Evolutionary conservation across 2,888 invertebrate species (phyloP).

Genomic region (Xylocampa areola): DNA sequence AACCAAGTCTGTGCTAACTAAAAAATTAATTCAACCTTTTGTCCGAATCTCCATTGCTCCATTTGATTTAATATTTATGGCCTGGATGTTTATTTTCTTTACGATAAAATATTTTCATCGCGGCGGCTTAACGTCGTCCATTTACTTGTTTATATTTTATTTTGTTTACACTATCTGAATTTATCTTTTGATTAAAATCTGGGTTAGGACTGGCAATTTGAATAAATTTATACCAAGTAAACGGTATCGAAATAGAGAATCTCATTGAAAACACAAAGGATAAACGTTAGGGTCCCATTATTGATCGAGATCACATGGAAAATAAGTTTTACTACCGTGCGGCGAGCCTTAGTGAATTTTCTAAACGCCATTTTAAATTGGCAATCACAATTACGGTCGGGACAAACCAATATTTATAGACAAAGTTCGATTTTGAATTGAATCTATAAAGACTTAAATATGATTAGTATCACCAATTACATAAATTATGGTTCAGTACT

Average conservation of each 20-base stretch:
- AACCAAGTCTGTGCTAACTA: conserved; percentile 4
- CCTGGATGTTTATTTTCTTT: conserved; percentile 17
- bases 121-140: conserved; percentile 20
- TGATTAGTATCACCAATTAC: conserved; percentile 28
- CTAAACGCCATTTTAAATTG: conserved; percentile 56
- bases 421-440: conserved; percentile 42
- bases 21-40: conserved; percentile 1
- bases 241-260: conserved; percentile 56
- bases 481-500: conserved; percentile 36
- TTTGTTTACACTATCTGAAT: conserved; percentile 49
- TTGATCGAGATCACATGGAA: conserved; percentile 48
- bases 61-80: conserved; percentile 19
- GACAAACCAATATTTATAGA: conserved; percentile 46
- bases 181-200: conserved; percentile 60
- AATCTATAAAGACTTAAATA: conserved; percentile 27
- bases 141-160: conserved; percentile 53
- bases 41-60: background rate
- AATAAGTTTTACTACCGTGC: conserved; percentile 47
- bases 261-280: conserved; percentile 56
- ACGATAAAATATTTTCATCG: conserved; percentile 24
- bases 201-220: conserved; percentile 51
- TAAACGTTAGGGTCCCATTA: conserved; percentile 45
- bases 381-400: conserved; percentile 51
- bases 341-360: conserved; percentile 42
- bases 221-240: conserved; percentile 58